Conservation (phyloP, 2,888 invertebrate genomes). For the Sabatieria punctata region DNA sequence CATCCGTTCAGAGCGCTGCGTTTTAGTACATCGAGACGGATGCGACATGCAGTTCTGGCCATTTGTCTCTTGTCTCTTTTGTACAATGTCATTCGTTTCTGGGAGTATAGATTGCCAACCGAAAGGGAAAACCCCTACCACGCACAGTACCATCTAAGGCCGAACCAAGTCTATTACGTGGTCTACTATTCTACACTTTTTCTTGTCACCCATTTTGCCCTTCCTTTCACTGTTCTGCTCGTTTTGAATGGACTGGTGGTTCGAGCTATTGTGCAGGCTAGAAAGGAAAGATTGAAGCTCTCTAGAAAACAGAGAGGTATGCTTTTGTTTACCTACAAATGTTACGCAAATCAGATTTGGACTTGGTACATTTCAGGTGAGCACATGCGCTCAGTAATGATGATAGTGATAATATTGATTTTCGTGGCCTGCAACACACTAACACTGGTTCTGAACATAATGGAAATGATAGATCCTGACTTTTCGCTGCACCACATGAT, state of each 20-base stretch:
- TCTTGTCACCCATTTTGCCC: not conserved
- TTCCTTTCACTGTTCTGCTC: not conserved
- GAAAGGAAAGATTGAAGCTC: not conserved
- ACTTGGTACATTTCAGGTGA: not conserved
- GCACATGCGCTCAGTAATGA: not conserved
- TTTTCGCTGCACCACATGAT: no score
- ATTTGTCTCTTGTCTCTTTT: not conserved
- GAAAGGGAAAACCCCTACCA: no score
- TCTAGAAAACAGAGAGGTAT: no score
- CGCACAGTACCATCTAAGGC: no score
- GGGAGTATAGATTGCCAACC: constrained; percentile 3
- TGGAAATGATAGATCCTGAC: not conserved
- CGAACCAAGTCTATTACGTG: no score
- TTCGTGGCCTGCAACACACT: constrained; percentile 1
- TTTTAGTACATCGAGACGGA: not conserved
- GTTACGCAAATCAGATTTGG: no score
- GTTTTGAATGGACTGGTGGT: not conserved
- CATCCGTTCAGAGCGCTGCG: not conserved
- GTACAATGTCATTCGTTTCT: constrained; percentile 8
- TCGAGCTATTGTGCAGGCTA: not conserved
- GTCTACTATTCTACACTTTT: not conserved
- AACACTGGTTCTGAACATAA: not conserved
- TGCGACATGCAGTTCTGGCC: not conserved
- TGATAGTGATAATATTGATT: not conserved
- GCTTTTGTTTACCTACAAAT: no score